phyloP scores from a whole-genome alignment of 2,113 vertebrate genomes.

The Aegithalos caudatus region DNA sequence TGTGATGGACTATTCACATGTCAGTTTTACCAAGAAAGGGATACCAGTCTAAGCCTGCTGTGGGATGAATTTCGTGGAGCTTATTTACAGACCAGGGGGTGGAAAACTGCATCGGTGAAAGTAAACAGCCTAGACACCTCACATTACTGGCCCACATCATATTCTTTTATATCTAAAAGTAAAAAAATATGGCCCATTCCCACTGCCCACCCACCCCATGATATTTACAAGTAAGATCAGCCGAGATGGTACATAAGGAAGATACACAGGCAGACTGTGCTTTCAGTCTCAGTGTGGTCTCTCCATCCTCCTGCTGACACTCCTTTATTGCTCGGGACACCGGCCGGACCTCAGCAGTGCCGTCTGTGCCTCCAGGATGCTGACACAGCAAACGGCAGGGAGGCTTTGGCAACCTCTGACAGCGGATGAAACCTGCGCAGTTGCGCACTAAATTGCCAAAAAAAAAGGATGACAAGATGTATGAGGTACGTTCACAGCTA shows the following conservation, averaged over 20 bases:
- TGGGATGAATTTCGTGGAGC: not conserved
- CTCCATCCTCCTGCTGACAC: slow-evolving; percentile 14
- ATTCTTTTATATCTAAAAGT: slow-evolving; percentile 68
- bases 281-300: slow-evolving; percentile 20
- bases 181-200: slow-evolving; percentile 72
- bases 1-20: not conserved
- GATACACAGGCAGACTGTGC: slow-evolving; percentile 27
- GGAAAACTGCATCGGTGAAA: slow-evolving; percentile 51
- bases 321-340: slow-evolving; percentile 52
- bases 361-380: not conserved
- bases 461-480: not conserved
- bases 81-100: slow-evolving; percentile 56
- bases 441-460: not conserved
- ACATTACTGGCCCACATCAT: slow-evolving; percentile 73
- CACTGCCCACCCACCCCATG: not conserved
- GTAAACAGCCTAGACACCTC: slow-evolving; percentile 69
- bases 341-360: not conserved
- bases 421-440: not conserved
- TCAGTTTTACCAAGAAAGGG: not conserved
- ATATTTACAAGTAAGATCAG: slow-evolving; percentile 64
- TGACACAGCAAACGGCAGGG: not conserved
- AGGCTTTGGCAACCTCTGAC: not conserved
- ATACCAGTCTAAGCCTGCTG: slow-evolving; percentile 35
- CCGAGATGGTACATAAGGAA: slow-evolving; percentile 36
- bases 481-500: not conserved